A percentile compares a stretch with the other conserved stretches of the same genome.
phyloP scores from a whole-genome alignment of 2,888 invertebrate species.

The Proisotoma minuta region DNA sequence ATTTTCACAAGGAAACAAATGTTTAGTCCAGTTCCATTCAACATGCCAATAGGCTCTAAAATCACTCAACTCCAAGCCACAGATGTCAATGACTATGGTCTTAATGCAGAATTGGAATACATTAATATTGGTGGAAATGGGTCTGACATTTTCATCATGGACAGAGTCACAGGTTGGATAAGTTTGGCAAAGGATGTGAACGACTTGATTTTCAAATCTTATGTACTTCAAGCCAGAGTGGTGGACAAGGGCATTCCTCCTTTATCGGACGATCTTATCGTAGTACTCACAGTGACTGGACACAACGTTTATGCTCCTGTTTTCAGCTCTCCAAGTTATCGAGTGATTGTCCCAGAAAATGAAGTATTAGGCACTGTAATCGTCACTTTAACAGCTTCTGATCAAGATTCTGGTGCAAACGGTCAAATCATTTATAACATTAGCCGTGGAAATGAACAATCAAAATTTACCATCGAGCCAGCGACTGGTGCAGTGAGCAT shows the following conservation, averaged over 20 bases:
- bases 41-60: conserved; percentile 65
- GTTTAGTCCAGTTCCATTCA: conserved; percentile 75
- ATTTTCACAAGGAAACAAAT: conserved; percentile 70
- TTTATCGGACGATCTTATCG: conserved; percentile 68
- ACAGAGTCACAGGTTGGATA: conserved; percentile 76
- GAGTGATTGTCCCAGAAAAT: conserved; percentile 81
- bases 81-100: conserved; percentile 75
- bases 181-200: conserved; percentile 60
- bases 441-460: conserved; percentile 73
- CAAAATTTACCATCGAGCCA: conserved; percentile 73
- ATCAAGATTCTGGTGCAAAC: conserved; percentile 81
- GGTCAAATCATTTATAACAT: conserved; percentile 81
- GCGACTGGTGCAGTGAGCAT: conserved; percentile 75
- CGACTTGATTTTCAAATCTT: conserved; percentile 58
- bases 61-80: conserved; percentile 64
- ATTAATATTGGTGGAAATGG: conserved; percentile 70
- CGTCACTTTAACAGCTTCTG: conserved; percentile 75
- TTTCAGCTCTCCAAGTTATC: conserved; percentile 76
- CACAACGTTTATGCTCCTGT: conserved; percentile 75
- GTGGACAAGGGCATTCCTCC: conserved; percentile 83
- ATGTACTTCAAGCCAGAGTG: conserved; percentile 67
- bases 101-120: conserved; percentile 84
- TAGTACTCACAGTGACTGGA: conserved; percentile 75
- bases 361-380: conserved; percentile 81
- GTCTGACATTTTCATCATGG: conserved; percentile 67